These are phyloP conservation scores for Eupristina koningsbergeri DNA, from an alignment of 1,140 invertebrate genomes.

Conservation along the genomic window DNA sequence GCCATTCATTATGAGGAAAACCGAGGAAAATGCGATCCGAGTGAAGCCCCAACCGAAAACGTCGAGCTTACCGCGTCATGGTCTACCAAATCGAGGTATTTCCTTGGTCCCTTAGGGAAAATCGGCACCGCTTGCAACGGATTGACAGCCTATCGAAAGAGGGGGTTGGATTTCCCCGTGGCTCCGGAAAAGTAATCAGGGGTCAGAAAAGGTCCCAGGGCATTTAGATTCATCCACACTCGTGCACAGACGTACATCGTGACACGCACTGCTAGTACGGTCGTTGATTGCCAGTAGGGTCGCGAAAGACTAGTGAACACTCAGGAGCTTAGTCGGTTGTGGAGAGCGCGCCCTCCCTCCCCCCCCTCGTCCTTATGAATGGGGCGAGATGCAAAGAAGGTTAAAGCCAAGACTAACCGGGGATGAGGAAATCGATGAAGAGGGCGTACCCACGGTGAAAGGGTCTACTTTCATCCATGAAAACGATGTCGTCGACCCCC, in stretches of 20 bases:
- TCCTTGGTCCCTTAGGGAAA: background rate
- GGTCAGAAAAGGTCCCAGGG: background rate
- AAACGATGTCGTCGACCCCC: constrained; percentile 57
- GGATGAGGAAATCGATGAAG: constrained; percentile 65
- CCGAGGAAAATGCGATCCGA: too few relatives aligned
- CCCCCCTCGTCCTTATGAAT: background rate
- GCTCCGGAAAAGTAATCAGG: background rate
- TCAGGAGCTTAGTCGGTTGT: too few relatives aligned
- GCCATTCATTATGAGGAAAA: too few relatives aligned
- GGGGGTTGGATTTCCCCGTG: too few relatives aligned
- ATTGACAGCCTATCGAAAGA: background rate
- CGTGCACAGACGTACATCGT: too few relatives aligned
- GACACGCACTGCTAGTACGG: background rate
- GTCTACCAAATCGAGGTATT: background rate
- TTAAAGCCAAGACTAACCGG: constrained; percentile 44
- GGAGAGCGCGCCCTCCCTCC: too few relatives aligned
- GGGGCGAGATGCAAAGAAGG: constrained; percentile 6
- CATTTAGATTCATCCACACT: background rate
- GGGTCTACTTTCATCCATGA: background rate
- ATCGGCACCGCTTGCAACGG: background rate
- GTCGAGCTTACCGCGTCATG: background rate
- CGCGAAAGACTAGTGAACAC: too few relatives aligned
- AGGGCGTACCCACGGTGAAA: constrained; percentile 61
- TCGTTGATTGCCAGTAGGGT: background rate
- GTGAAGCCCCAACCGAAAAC: too few relatives aligned